Conservation (phyloP, 2,888 invertebrate species). For the Trichopoda pennipes region DNA sequence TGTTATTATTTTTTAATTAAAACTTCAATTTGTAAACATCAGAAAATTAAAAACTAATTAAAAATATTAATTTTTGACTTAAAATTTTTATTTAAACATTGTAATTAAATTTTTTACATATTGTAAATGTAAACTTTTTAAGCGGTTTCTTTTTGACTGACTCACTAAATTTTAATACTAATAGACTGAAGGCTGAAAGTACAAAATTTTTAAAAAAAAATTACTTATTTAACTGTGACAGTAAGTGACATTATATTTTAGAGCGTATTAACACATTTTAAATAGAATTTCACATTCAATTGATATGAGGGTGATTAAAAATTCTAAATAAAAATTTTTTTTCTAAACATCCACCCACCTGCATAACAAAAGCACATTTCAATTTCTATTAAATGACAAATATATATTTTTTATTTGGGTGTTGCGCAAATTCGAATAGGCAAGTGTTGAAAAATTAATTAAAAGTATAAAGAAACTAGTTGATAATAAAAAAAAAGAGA, state of each 20-base stretch:
- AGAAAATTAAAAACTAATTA: too few relatives aligned
- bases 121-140: too few relatives aligned
- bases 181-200: too few relatives aligned
- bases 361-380: neutral
- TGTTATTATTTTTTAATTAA: too few relatives aligned
- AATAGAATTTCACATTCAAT: neutral
- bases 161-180: too few relatives aligned
- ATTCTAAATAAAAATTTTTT: constrained; percentile 53
- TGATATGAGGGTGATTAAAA: constrained; percentile 62
- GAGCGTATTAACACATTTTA: constrained; percentile 8
- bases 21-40: too few relatives aligned
- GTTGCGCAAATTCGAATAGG: constrained; percentile 26
- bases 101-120: too few relatives aligned
- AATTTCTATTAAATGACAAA: constrained; percentile 26
- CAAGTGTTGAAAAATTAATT: constrained; percentile 14
- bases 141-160: too few relatives aligned
- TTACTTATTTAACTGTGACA: constrained; percentile 18
- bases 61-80: too few relatives aligned
- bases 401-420: neutral
- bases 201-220: neutral
- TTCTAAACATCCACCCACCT: neutral
- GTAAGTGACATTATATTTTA: constrained; percentile 57
- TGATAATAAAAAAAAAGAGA: neutral
- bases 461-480: neutral
- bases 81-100: too few relatives aligned